phyloP scores from a whole-genome alignment of 37 sponge, comb jelly and placozoan genomes.

The Eunapius fragilis region DNA sequence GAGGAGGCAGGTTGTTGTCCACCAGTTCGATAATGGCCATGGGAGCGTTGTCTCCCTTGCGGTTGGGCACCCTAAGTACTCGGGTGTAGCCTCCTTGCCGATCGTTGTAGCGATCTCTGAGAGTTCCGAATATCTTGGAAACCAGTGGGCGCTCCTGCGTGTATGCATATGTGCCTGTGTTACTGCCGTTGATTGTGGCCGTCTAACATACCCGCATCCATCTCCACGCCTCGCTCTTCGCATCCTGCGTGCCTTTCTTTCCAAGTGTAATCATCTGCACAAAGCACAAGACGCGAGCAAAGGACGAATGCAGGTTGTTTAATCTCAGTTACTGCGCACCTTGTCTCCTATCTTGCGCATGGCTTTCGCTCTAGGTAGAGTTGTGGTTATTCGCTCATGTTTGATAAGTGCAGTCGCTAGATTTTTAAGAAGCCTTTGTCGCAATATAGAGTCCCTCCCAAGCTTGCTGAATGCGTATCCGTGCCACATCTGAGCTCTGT shows the following conservation, averaged over 20 bases:
- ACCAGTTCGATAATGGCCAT: slow-evolving; percentile 88
- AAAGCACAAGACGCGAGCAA: no score
- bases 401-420: slow-evolving; percentile 76
- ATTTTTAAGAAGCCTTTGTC: slow-evolving; percentile 62
- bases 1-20: slow-evolving; percentile 43
- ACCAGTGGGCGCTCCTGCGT: slow-evolving; percentile 58
- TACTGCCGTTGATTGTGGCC: neutral
- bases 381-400: slow-evolving; percentile 86
- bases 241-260: slow-evolving; percentile 23
- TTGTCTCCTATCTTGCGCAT: slow-evolving; percentile 70
- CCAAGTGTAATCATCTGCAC: slow-evolving; percentile 60
- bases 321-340: slow-evolving; percentile 29
- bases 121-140: slow-evolving; percentile 58
- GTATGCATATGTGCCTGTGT: neutral
- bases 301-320: neutral
- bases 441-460: slow-evolving; percentile 33
- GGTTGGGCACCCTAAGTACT: slow-evolving; percentile 68
- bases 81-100: slow-evolving; percentile 86
- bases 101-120: slow-evolving; percentile 50
- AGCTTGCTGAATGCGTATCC: slow-evolving; percentile 39
- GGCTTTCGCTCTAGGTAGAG: slow-evolving; percentile 83
- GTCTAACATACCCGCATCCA: slow-evolving; percentile 47
- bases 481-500: slow-evolving; percentile 52
- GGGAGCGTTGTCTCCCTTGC: slow-evolving; percentile 81
- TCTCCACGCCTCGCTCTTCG: slow-evolving; percentile 14